Base-by-base conservation (phyloP, 2,888 invertebrate genomes). In the Venustoraphidia nigricollis region DNA sequence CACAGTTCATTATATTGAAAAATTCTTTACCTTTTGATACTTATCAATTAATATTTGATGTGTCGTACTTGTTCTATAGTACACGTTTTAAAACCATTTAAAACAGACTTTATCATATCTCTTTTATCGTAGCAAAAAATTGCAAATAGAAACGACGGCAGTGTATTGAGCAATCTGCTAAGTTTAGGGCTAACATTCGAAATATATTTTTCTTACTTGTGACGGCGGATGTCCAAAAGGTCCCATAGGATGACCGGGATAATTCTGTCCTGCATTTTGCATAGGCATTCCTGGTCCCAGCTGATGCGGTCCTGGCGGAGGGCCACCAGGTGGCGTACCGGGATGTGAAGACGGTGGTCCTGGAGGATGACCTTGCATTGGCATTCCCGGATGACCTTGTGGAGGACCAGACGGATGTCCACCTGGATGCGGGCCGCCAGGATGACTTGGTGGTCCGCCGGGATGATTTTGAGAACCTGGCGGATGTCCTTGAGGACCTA, bases 161-260 rank as follows among this genome's bases (percentile, higher is more conserved):
- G 4, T 4, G n/a, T n/a, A n/a, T 17, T 17, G 17, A 17, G n/a
- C n/a, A n/a, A 17, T 17, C 17, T 17, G 17, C 17, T 4, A 17
- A 9, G 13, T 49, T 45, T 10, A 2, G 58, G 59, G 43, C 64
- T 59, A 46, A 62, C 57, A 38, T 59, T 60, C 47, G 62, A 52
- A 54, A 39, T 27, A 10, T 35, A 9, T 10, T 36, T 4, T 27
- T 27, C 27, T 27, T 27, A 27, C 27, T 27, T 27, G 27, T 6
- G 27, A 27, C 27, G 75, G 72, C 66, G 77, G 75, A 57, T 77
- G 78, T 10, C 75, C 76, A 59, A 67, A 61, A 13, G 66, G 66
- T 6, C 66, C 60, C 66, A 67, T 66, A 44, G 65, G 64, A n/a
- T 66, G 68, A 14, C 66, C 66, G 8, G 49, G 42, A 36, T 49